Conservation (phyloP, 2,113 vertebrate genomes). For the Marmota flaviventris region DNA sequence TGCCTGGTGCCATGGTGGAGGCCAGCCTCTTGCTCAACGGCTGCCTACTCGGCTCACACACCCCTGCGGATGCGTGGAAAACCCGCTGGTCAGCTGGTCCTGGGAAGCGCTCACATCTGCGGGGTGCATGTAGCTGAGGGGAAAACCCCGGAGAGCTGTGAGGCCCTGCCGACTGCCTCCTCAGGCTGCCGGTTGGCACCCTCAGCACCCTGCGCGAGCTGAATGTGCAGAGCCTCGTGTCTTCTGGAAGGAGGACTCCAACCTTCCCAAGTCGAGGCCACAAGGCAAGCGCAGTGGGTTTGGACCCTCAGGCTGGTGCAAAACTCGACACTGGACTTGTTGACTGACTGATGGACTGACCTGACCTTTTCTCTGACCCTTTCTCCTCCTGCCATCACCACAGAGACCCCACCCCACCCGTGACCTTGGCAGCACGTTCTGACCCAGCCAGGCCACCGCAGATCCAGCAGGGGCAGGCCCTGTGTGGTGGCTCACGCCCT, state of each 20-base stretch:
- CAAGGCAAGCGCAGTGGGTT: neutral
- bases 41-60: accelerated
- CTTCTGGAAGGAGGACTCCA: neutral
- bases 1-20: accelerated
- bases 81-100: neutral
- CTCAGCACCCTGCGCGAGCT: neutral
- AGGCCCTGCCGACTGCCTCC: neutral
- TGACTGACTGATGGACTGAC: neutral
- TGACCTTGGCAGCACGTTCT: neutral
- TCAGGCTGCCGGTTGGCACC: accelerated
- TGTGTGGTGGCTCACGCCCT: neutral
- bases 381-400: neutral
- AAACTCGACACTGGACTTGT: accelerated
- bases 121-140: accelerated
- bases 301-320: accelerated
- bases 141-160: neutral
- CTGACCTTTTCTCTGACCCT: neutral
- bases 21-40: neutral
- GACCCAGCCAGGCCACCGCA: neutral
- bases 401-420: accelerated
- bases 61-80: neutral
- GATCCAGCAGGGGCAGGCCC: neutral
- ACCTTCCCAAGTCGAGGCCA: neutral
- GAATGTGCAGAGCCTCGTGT: accelerated
- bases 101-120: neutral